Evolutionary conservation across 1,140 invertebrate species (phyloP), one percentile per base, ranked within the genome.

Genomic region (Phthorimaea operculella): DNA sequence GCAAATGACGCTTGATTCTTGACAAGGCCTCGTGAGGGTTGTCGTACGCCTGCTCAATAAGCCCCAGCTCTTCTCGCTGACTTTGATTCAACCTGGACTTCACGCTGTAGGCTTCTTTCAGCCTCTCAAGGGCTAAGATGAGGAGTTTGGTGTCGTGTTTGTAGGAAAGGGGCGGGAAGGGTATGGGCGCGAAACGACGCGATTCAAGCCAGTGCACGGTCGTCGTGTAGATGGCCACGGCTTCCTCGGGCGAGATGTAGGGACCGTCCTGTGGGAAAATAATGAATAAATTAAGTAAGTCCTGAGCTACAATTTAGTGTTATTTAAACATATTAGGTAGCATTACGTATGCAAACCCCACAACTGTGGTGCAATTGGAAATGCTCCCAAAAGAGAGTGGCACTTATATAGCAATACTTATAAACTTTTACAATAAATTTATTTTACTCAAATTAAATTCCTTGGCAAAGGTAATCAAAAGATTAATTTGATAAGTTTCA

Each of bases 141-240:
- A 99, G 87, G 8, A 99, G 86, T 83, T 99, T 99, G 0, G 98
- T 99, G 85, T 99, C 98, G 77, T 99, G 98, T 82, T 99, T 99
- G 86, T 99, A 99, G 0, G 97, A 99, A 0, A 99, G 88, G 0
- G 98, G 98, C 11, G 98, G 98, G 86, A 99, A 99, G 0, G 98
- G 98, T 70, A 99, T 99, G 0, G 98, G 98, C 0, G 97, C 98
- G 87, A 99, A 99, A 62, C 98, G 89, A 49, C 98, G 88, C 0
- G 96, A 98, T 78, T 99, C 98, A 12, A 99, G 87, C 98, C 98
- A 99, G 87, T 99, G 98, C 0, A 99, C 98, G 4, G 97, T 99
- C 0, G 98, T 99, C 1, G 98, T 99, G 76, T 99, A 99, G 74
- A 99, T 99, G 15, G 98, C 98, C 47, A 99, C 98, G 33, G 98